phyloP scores from a whole-genome alignment of 2,888 invertebrate genomes.

The Melipona bicolor region DNA sequence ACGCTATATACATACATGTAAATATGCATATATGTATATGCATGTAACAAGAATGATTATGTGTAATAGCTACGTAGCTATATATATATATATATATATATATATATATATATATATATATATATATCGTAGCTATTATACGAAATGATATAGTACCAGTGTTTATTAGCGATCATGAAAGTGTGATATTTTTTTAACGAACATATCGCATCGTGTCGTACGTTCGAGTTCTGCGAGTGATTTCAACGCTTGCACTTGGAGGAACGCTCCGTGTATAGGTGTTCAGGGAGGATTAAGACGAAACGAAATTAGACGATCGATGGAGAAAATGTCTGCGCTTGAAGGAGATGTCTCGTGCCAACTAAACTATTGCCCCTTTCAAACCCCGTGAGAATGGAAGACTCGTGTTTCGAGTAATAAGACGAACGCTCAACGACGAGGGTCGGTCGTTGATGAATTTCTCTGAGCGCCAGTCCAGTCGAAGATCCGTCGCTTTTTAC shows the following conservation, averaged over 20 bases:
- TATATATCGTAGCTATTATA: slow-evolving; percentile 50
- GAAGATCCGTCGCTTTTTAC: slow-evolving; percentile 66
- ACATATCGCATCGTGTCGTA: slow-evolving; percentile 62
- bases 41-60: too few relatives aligned
- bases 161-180: slow-evolving; percentile 63
- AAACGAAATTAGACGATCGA: slow-evolving; percentile 14
- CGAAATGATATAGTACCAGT: slow-evolving; percentile 45
- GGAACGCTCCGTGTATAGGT: slow-evolving; percentile 10
- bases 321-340: background rate
- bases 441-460: background rate
- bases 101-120: slow-evolving; percentile 3
- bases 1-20: too few relatives aligned
- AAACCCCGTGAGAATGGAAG: background rate
- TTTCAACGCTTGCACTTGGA: slow-evolving; percentile 39
- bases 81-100: background rate
- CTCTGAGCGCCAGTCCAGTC: slow-evolving; percentile 18
- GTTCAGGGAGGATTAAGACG: slow-evolving; percentile 56
- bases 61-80: background rate
- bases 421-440: background rate
- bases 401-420: background rate
- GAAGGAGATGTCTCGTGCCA: slow-evolving; percentile 18
- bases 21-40: too few relatives aligned
- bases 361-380: background rate
- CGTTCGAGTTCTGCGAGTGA: slow-evolving; percentile 49
- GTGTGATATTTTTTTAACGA: slow-evolving; percentile 71